Evolutionary conservation across 2,797 vertebrate species (phyloP), one percentile per base, ranked within the genome.

Genomic region (Poliocrania exsul): DNA sequence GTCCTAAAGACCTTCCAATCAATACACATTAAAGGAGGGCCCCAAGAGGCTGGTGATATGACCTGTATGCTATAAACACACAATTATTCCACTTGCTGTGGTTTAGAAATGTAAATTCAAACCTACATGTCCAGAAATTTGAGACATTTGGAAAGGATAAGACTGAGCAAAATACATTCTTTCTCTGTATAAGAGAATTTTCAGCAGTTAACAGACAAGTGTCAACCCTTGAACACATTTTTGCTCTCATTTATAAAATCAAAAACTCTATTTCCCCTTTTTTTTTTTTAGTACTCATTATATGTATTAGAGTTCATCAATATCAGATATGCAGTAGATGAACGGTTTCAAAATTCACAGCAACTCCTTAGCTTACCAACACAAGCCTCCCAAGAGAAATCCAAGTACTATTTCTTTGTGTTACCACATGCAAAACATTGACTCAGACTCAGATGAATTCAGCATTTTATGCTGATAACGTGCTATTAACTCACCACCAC

Each of bases 381-480:
- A 12, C 4, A 26, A 73, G 25, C 47, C 65, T 69, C 44, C 58
- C 6, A 42, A 40, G 6, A 62, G 38, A 79, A 85, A 70, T 23
- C 15, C 33, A 64, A 70, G 28, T 42, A 60, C 26, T 35, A 31
- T 47, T 40, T 40, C 69, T 65, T 78, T 46, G 4, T 58, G 60
- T 66, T 62, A 51, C 35, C 74, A 71, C 40, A 51, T 3, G 47
- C 4, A 78, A 83, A 93, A 64, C 1, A 2, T 85, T 92, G 60
- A 95, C 49, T 85, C 38, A 74, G 91, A 70, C 70, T 57, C 86
- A 53, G 47, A 87, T 35, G 31, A 81, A 88, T 94, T 90, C 89
- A 81, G 92, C 50, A 75, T 19, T 66, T 90, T 70, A 31, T 3
- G 18, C 40, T 66, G 66, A 35, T 72, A 92, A 83, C 54, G 72